Evolutionary conservation across 2,797 vertebrate genomes (phyloP).

Genomic region (Chaenodraco wilsoni): DNA sequence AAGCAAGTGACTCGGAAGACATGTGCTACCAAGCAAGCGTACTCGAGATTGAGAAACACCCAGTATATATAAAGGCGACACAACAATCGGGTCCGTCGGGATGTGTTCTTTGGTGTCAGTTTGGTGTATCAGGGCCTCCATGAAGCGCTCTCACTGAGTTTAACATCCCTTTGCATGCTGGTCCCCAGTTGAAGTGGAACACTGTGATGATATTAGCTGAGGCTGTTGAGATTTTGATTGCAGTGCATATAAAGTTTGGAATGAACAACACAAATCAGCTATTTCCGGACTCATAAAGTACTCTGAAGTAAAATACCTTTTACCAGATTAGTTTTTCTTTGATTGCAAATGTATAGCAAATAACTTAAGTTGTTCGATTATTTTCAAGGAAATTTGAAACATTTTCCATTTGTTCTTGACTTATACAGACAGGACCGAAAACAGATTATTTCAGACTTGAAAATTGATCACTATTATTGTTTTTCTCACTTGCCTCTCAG

Average conservation of each 20-base stretch:
- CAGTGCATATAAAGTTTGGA: conserved; percentile 65
- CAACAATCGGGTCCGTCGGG: too few relatives aligned
- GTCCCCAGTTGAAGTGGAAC: conserved; percentile 53
- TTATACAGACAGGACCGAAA: too few relatives aligned
- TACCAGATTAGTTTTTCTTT: conserved; percentile 29
- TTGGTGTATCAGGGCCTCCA: neutral
- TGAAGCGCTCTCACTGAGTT: conserved; percentile 47
- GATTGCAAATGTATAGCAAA: conserved; percentile 25
- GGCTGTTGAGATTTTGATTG: conserved; percentile 67
- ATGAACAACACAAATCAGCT: conserved; percentile 69
- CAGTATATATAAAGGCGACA: too few relatives aligned
- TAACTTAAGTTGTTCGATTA: neutral
- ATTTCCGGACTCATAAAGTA: conserved; percentile 50
- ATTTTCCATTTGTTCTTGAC: too few relatives aligned
- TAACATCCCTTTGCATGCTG: conserved; percentile 50
- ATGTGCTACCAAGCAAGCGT: too few relatives aligned
- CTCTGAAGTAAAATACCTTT: conserved; percentile 45
- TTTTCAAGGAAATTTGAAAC: too few relatives aligned
- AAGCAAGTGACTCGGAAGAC: too few relatives aligned
- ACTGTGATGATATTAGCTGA: conserved; percentile 63
- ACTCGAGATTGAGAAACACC: too few relatives aligned
- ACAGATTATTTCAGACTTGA: too few relatives aligned
- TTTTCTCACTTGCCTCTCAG: too few relatives aligned
- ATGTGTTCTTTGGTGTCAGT: too few relatives aligned
- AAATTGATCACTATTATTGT: too few relatives aligned